Evolutionary conservation across 2,113 vertebrate species (phyloP).

Genomic region (Elaphurus davidianus): DNA sequence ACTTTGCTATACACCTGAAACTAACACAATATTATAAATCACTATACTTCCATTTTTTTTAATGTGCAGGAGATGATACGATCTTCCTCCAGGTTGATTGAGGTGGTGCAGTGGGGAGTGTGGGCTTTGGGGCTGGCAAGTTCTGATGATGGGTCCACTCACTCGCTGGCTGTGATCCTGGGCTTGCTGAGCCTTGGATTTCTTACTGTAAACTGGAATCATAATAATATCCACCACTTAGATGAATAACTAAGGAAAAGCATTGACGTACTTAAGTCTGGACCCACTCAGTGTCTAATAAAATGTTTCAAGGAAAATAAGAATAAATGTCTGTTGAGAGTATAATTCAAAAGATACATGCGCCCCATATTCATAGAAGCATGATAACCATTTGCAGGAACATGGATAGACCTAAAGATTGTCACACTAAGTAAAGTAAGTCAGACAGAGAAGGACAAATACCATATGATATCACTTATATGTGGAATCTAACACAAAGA

Average conservation of each 20-base stretch:
- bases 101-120: rapidly evolving
- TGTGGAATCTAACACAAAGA: neutral
- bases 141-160: rapidly evolving
- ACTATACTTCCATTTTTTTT: neutral
- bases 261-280: neutral
- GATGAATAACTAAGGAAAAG: neutral
- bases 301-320: neutral
- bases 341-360: neutral
- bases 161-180: neutral
- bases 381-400: neutral
- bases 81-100: neutral
- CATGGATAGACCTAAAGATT: neutral
- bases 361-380: neutral
- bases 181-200: neutral
- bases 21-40: neutral
- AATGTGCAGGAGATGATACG: neutral
- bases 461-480: neutral
- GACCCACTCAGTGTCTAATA: neutral
- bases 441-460: neutral
- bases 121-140: neutral
- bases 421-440: neutral
- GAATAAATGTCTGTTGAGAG: neutral
- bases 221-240: neutral
- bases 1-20: neutral
- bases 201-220: neutral